These are phyloP conservation scores for Cariama cristata DNA, from an alignment of 2,113 vertebrate species.

Conservation along the genomic window DNA sequence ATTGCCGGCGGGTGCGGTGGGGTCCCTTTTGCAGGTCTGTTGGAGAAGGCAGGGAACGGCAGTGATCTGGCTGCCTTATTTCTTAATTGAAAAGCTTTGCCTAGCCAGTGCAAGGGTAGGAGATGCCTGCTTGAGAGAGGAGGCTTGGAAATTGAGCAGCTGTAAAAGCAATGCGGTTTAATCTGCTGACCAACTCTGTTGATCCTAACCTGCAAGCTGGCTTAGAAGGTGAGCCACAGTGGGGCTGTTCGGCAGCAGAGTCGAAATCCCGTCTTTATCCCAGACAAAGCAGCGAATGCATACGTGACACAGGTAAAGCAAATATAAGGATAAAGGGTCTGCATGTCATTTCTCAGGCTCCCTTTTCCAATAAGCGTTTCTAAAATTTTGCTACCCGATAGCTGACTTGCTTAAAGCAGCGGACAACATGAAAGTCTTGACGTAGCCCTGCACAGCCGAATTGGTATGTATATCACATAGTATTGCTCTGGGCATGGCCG, in stretches of 20 bases:
- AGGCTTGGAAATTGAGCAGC: not conserved
- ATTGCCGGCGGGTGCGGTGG: fast-evolving
- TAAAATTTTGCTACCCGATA: not conserved
- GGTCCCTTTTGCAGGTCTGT: not conserved
- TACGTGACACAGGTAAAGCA: fast-evolving
- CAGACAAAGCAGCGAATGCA: not conserved
- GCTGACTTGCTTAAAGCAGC: not conserved
- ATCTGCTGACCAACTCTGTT: not conserved
- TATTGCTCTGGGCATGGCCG: not conserved
- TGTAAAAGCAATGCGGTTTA: not conserved
- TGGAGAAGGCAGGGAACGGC: not conserved
- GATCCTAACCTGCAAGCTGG: not conserved
- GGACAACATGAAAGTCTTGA: not conserved
- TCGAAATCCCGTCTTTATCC: slow-evolving; percentile 24
- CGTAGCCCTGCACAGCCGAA: not conserved
- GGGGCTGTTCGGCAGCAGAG: not conserved
- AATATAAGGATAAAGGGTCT: not conserved
- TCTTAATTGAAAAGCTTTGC: not conserved
- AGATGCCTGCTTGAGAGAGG: not conserved
- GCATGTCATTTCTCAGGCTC: not conserved
- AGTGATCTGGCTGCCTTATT: not conserved
- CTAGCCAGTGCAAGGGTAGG: not conserved
- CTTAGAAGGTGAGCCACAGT: not conserved
- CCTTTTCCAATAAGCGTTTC: not conserved
- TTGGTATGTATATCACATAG: not conserved